phyloP scores from a whole-genome alignment of 2,113 vertebrate genomes.

The Euleptes europaea region DNA sequence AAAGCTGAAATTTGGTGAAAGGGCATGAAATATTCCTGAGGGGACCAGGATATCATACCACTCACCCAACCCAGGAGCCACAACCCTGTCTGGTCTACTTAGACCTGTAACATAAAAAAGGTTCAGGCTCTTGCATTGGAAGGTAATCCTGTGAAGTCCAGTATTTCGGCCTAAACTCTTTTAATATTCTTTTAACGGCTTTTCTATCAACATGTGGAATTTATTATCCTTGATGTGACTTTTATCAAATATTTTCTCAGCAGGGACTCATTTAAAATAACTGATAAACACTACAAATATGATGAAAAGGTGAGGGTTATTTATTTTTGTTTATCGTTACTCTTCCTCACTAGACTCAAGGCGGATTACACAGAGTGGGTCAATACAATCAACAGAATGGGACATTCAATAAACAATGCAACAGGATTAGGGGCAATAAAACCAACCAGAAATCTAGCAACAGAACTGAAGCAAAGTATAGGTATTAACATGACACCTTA shows the following conservation, averaged over 20 bases:
- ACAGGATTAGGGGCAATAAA: too few species aligned
- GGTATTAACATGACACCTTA: too few species aligned
- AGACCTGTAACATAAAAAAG: neutral
- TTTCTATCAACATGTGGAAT: neutral
- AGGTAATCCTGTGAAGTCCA: neutral
- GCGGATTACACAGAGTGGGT: too few species aligned
- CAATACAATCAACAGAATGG: too few species aligned
- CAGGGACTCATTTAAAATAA: constrained; percentile 1
- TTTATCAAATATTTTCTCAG: neutral
- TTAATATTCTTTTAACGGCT: constrained; percentile 13
- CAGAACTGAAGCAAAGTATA: too few species aligned
- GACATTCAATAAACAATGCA: too few species aligned
- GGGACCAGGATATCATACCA: neutral
- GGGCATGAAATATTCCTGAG: neutral
- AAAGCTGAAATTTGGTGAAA: neutral
- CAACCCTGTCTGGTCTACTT: neutral
- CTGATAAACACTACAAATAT: neutral
- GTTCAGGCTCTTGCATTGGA: neutral
- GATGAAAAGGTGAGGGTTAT: neutral
- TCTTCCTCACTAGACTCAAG: too few species aligned
- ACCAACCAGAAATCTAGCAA: too few species aligned
- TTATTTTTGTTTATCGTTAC: too few species aligned
- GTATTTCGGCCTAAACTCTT: constrained; percentile 5
- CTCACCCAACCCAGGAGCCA: neutral
- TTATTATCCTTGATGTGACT: neutral